Base-by-base conservation (phyloP, 2,797 vertebrate genomes). In the Crossoptilon crossoptilon region DNA sequence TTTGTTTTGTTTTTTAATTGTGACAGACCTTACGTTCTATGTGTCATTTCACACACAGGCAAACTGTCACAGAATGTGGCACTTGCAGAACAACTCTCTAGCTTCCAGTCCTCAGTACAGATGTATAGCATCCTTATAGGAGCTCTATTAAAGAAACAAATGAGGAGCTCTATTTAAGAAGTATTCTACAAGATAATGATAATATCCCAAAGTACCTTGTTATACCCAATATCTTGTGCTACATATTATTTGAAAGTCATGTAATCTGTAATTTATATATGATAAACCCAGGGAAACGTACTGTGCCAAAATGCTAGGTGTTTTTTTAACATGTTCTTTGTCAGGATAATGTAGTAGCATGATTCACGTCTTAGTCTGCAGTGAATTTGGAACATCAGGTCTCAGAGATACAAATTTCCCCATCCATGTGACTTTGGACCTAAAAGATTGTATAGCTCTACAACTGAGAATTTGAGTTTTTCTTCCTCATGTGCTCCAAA, bases 301-400 rank as follows among this genome's bases (percentile, higher is more conserved):
- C 29, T 46, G 7, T 37, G 4, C 16, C n/a, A 71, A 58, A 79
- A 76, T 64, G 35, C 59, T 77, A 18, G 16, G 16, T 29, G 5
- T 58, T 29, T 11, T 70, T 60, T 41, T 59, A 48, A 24, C 22
- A 31, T 29, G 8, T 69, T 88, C 21, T 75, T 53, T 64, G 11
- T 27, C 8, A 44, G 37, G 15, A 29, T 39, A 75, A 75, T 3
- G 1, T 11, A 26, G 15, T 8, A 86, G 24, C 1, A 0, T 17
- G 64, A 56, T 9, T n/a, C 24, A 5, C 15, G 3, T 13, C 31
- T 51, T 29, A 18, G 23, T 56, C 33, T 91, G 31, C 37, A 80
- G n/a, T 11, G 60, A 84, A 44, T 29, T 56, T 68, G 44, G 33
- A 84, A 60, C 48, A 53, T 7, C 35, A 41, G 19, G 6, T 69